Conservation (phyloP, 2,113 vertebrate species). For the Anarrhichthys ocellatus region DNA sequence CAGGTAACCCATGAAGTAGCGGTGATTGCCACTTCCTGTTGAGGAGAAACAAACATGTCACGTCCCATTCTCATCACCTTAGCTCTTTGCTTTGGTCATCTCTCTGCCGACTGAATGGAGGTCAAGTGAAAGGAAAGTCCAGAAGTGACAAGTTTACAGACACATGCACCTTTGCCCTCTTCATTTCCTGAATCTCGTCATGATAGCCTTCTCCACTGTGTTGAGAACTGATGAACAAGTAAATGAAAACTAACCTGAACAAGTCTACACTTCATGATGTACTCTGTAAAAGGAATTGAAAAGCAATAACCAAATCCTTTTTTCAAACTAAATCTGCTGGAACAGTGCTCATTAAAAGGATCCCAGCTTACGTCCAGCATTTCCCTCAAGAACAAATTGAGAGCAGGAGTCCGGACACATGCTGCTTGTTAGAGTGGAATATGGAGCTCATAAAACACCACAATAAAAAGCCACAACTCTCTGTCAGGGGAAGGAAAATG, state of each 20-base stretch:
- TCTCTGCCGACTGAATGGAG: too few species aligned
- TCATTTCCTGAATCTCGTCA: not conserved
- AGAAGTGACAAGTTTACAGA: too few species aligned
- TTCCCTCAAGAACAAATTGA: not conserved
- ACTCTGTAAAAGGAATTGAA: not conserved
- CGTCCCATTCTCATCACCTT: accelerated
- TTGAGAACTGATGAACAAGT: not conserved
- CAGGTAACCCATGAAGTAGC: constrained; percentile 98
- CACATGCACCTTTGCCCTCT: not conserved
- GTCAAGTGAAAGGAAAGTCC: too few species aligned
- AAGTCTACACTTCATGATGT: not conserved
- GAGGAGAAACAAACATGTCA: constrained; percentile 5
- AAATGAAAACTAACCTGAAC: not conserved
- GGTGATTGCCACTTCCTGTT: constrained; percentile 97
- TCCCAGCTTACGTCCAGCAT: too few species aligned
- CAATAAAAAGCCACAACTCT: constrained; percentile 6
- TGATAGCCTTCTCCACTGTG: not conserved
- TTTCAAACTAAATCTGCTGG: not conserved
- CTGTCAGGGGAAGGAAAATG: not conserved
- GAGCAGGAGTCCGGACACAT: not conserved
- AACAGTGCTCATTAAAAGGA: not conserved
- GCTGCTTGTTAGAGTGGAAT: not conserved
- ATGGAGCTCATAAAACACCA: not conserved
- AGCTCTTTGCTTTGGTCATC: not conserved
- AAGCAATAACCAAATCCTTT: not conserved